Conservation (phyloP, 1,140 invertebrate genomes). For the Zaprionus lachaisei region DNA sequence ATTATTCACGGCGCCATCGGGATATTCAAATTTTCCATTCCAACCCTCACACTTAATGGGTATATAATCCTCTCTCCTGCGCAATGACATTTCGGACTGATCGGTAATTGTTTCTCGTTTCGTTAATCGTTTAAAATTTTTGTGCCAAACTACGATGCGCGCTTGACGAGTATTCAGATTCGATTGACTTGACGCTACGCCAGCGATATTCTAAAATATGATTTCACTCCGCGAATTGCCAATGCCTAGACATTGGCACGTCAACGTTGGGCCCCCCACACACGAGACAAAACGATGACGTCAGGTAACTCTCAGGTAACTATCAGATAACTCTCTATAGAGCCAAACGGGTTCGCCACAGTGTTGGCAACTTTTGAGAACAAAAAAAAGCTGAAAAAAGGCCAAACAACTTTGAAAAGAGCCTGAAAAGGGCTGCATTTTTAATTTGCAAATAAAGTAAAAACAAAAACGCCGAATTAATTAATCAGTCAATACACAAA, state of each 20-base stretch:
- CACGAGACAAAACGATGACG: slow-evolving; percentile 2
- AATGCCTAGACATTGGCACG: slow-evolving; percentile 38
- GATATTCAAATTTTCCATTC: slow-evolving; percentile 81
- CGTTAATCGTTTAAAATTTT: slow-evolving; percentile 7
- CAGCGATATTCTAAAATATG: slow-evolving; percentile 76
- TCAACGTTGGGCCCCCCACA: slow-evolving; percentile 8
- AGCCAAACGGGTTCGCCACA: not conserved
- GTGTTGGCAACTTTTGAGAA: not conserved
- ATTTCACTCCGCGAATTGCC: slow-evolving; percentile 61
- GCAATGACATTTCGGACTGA: slow-evolving; percentile 57
- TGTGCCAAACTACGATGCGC: slow-evolving; percentile 13
- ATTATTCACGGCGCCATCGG: slow-evolving; percentile 71
- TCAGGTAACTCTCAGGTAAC: slow-evolving; percentile 2
- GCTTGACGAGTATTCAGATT: slow-evolving; percentile 55
- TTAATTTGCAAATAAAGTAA: too few relatives aligned
- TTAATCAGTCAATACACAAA: too few relatives aligned
- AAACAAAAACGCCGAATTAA: too few relatives aligned
- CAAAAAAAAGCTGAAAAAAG: not conserved
- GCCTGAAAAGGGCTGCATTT: too few relatives aligned
- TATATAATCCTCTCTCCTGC: slow-evolving; percentile 79
- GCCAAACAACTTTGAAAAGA: too few relatives aligned
- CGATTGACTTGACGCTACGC: slow-evolving; percentile 54
- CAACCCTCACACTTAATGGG: slow-evolving; percentile 84
- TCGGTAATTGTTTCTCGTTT: not conserved
- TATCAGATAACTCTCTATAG: slow-evolving; percentile 30